Base-by-base conservation (phyloP, 2,888 invertebrate species). In the Dynastes tityus region DNA sequence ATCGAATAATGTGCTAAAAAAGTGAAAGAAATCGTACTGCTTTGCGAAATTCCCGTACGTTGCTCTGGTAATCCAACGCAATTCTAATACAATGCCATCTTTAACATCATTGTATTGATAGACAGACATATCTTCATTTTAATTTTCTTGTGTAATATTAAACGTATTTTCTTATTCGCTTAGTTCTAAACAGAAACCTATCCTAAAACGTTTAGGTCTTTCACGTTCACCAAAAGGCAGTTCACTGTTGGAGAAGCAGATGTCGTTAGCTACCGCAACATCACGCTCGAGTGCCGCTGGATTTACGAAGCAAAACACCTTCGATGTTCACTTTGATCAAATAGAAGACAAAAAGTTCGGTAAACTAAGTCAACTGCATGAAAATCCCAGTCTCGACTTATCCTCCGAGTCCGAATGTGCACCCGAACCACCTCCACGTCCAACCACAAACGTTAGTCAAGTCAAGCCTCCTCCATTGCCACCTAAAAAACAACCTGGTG, bases 381-480 rank as follows among this genome's bases (percentile, higher is more conserved):
- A 88, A 77, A 87, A 87, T 80, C 85, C 85, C 13, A 88, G 87
- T 79, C 83, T 88, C 75, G 88, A 88, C 78, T 83, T 88, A 76
- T 87, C 87, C 2, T 88, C 88, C 2, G 88, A 88, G 80, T 86
- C 87, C 3, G 89, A 89, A 79, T 85, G 85, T 78, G 91, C 91
- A 85, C 95, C 89, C 83, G 94, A 89, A 84, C 93, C 93, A 16
- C 95, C 95, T 0, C 95, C 95, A 0, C 90, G 95, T 6, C 92
- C 94, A 4, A 90, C 91, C 0, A 90, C 92, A 16, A 92, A 92
- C 87, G 91, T 91, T 2, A 86, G 89, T 13, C 89, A 92, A 73
- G 91, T 92, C 5, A 93, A 94, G 85, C 95, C 95, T 2, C 94
- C 94, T 1, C 95, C 95, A 2, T 88, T 95, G 86, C 91, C 94